Base-by-base conservation (phyloP, 2,797 vertebrate species). In the Sebastes miniatus region DNA sequence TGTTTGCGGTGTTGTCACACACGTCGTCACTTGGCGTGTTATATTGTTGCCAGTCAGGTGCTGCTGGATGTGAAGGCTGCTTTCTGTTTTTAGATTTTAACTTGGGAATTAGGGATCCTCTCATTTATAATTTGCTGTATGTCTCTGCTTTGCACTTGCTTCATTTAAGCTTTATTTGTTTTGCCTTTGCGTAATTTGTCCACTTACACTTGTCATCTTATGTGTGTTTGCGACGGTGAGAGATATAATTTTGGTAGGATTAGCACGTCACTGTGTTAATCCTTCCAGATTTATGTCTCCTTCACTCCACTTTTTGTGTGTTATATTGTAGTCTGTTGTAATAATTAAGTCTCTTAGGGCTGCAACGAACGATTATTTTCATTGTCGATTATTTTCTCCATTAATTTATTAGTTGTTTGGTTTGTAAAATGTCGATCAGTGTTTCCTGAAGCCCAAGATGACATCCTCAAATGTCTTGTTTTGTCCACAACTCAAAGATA, bases 21-120 rank as follows among this genome's bases (percentile, higher is more conserved):
- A 50, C 76, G 62, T 36, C 58, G 39, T 81, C 69, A 47, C 76
- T 73, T 74, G 76, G 16, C 62, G 62, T 59, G 80, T 84, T 70
- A 36, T 6, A 59, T 84, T 59, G 20, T 20, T 20, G 62, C 36
- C 71, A 8, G 79, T 74, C 39, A 85, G 77, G 34, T 76, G 67
- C 71, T 75, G 83, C 24, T 68, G 36, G 43, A 32, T 68, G 20
- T 57, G 34, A 58, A 10, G 22, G 62, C 64, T 36, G 59, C 69
- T 62, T 70, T 76, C 64, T 70, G 72, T 75, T 78, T 87, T 72
- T 72, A 67, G 47, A 77, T 73, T 77, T 64, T n/a, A 68, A 78
- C 58, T 62, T 69, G 36, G 70, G 61, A 83, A 47, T 61, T 58
- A 24, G 13, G 6, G 8, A 36, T 79, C 76, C 52, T 69, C 29